A percentile compares a stretch with the other conserved stretches of the same genome.
These are phyloP conservation scores for Cetoscarus ocellatus DNA, from an alignment of 2,797 vertebrate species.

Conservation along the genomic window DNA sequence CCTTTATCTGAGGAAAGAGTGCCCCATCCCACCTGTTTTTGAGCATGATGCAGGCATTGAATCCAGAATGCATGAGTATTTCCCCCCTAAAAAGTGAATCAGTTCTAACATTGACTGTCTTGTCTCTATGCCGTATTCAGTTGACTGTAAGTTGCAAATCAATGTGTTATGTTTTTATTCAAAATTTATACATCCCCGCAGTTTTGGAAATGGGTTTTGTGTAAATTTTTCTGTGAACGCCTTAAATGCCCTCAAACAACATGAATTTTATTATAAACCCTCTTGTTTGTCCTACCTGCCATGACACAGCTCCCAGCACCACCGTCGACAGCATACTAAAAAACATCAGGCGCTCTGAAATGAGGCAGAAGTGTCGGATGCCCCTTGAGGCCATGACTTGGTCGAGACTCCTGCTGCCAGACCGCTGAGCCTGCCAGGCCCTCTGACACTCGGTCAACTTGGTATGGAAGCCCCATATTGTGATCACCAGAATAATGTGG, in stretches of 20 bases:
- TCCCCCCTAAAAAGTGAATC: too few relatives aligned
- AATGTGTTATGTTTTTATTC: too few relatives aligned
- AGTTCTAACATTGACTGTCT: too few relatives aligned
- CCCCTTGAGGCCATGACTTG: slow-evolving; percentile 98
- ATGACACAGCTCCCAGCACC: slow-evolving; percentile 93
- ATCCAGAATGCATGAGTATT: too few relatives aligned
- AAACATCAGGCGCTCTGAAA: slow-evolving; percentile 95
- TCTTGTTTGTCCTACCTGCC: slow-evolving; percentile 89
- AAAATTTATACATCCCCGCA: too few relatives aligned
- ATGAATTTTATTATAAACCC: not conserved
- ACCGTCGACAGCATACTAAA: slow-evolving; percentile 93
- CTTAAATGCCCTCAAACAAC: not conserved
- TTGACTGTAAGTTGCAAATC: too few relatives aligned
- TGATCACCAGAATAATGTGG: slow-evolving; percentile 94
- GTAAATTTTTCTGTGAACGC: not conserved
- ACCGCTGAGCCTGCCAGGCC: slow-evolving; percentile 87
- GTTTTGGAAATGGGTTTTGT: too few relatives aligned
- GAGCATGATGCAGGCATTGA: too few relatives aligned
- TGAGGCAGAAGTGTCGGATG: slow-evolving; percentile 98
- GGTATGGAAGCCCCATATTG: slow-evolving; percentile 97
- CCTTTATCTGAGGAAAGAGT: too few relatives aligned
- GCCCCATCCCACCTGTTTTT: too few relatives aligned
- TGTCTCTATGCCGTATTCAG: too few relatives aligned
- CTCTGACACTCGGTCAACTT: slow-evolving; percentile 96
- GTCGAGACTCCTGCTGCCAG: slow-evolving; percentile 89